Evolutionary conservation across 2,888 invertebrate genomes (phyloP), one percentile per base, ranked within the genome.

Genomic region (Drosophila bunnanda): DNA sequence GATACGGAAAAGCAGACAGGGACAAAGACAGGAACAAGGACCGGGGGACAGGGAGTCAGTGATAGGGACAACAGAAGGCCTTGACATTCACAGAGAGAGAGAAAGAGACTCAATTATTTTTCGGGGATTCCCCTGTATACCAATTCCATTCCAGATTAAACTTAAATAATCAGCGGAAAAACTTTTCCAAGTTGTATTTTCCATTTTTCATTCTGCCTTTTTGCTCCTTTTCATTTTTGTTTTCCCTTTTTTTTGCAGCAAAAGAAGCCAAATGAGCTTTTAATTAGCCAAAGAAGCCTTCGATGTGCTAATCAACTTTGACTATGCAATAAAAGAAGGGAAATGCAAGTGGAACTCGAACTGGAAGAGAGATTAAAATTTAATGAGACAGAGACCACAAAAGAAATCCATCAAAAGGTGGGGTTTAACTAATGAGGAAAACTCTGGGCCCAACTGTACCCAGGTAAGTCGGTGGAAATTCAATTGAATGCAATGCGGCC

Each of bases 241-340:
- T 9, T 22, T 41, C 15, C 15, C 22, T 13, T 36, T 25, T 1
- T n/a, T 12, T 4, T 8, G 12, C 12, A 28, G 25, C n/a, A 48
- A 57, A 48, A 39, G 69, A 68, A 68, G 67, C 78, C 48, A 65
- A 80, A 83, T 60, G 78, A 57, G 67, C 56, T 62, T 82, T 86
- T 72, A 86, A 80, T 80, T 83, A 83, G 69, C 67, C 43, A 25
- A 32, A 48, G 67, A 67, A 67, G 67, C 64, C 64, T 56, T 71
- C 70, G 70, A 71, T 69, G 67, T 70, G 67, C 66, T 68, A 68
- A 69, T 68, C 70, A 68, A 68, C 67, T 68, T 70, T 36, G 39
- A 5, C 41, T 65, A 65, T 65, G 64, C 39, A 48, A 64, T 64
- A 39, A 39, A 13, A 17, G 9, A 30, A 28, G 25, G n/a, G 38